Conservation (phyloP, 2,888 invertebrate genomes). For the Acanthosoma haemorrhoidale region DNA sequence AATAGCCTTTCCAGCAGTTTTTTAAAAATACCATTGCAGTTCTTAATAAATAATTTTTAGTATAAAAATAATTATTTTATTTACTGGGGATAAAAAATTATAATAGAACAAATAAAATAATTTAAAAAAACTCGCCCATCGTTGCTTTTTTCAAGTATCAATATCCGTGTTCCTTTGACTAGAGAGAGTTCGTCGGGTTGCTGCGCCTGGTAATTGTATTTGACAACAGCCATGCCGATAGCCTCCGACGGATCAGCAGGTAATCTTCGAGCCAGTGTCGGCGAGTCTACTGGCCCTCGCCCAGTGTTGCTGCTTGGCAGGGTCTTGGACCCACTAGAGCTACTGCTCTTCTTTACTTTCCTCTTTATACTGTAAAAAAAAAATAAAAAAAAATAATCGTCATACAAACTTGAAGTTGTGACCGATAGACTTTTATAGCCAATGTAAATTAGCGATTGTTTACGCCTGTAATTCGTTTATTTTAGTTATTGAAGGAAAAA, state of each 20-base stretch:
- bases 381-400: too few relatives aligned
- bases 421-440: too few relatives aligned
- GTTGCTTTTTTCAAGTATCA: conserved; percentile 95
- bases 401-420: too few relatives aligned
- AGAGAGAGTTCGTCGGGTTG: conserved; percentile 93
- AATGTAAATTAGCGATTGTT: too few relatives aligned
- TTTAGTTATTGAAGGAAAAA: too few relatives aligned
- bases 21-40: too few relatives aligned
- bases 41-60: too few relatives aligned
- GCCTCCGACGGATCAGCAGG: conserved; percentile 82
- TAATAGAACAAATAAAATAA: not conserved
- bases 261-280: conserved; percentile 64
- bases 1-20: too few relatives aligned
- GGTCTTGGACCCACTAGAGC: conserved; percentile 74
- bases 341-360: conserved; percentile 68
- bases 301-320: conserved; percentile 79
- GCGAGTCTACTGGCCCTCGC: conserved; percentile 64
- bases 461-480: too few relatives aligned
- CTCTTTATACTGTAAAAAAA: conserved; percentile 66
- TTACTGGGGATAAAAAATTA: not conserved
- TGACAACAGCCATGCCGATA: conserved; percentile 82
- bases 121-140: conserved; percentile 67
- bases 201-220: conserved; percentile 92
- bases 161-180: conserved; percentile 87
- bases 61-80: too few relatives aligned